Base-by-base conservation (phyloP, 2,113 vertebrate genomes). In the mouse (Mus musculus) region DNA sequence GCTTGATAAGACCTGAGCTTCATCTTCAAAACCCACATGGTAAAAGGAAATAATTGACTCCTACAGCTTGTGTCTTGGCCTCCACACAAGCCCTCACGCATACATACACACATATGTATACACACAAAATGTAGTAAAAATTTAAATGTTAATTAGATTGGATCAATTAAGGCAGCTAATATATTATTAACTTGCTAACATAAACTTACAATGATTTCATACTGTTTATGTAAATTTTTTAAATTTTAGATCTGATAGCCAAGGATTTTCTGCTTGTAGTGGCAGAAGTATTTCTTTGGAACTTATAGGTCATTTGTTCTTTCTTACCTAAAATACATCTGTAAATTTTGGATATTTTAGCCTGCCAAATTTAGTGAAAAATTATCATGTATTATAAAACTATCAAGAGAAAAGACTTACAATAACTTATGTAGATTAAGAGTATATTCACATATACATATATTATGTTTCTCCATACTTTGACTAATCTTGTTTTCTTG, bases 401-500 rank as follows among this genome's bases (percentile, higher is more conserved):
- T 36, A 81, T 86, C 42, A 52, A 63, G 16, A 93, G 42, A 49
- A 75, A 12, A 82, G 80, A 30, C 82, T 52, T 88, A 7, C 20
- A 94, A 75, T 84, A 86, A 77, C 52, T 80, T 93, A 85, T 67
- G 39, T 26, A 89, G 84, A 80, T 89, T 80, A 69, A 28, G 65
- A 36, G n/a, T 87, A 71, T 71, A 52, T 87, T n/a, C 28, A 52
- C 22, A 36, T 87, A 52, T 71, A 69, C 6, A 87, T 71, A n/a
- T 46, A 69, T 97, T 95, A 92, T 95, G 85, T 95, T 95, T 89
- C 95, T 92, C 95, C 77, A 72, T 89, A 96, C 95, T 97, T 67
- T 67, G 61, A 67, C 82, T 86, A 98, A 98, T 98, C 93, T 95
- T 97, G 73, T 93, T 97, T 95, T 95, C 95, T 98, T 97, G 93